Evolutionary conservation across 92 coral and sea anemone genomes (phyloP).

Genomic region (Palythoa grandis): DNA sequence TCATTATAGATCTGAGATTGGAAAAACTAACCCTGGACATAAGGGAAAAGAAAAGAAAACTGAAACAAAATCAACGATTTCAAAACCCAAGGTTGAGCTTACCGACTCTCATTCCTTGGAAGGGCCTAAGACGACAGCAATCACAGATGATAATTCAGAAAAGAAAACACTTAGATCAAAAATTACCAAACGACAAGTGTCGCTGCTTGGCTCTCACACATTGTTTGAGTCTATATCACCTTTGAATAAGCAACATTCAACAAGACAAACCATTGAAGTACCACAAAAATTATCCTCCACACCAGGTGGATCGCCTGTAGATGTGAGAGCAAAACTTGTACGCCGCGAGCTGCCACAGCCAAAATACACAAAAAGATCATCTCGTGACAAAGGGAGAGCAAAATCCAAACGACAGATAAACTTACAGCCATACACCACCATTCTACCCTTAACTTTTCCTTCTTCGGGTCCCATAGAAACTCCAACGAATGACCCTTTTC

Average conservation of each 20-base stretch:
- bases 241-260: constrained; percentile 60
- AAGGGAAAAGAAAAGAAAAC: constrained; percentile 7
- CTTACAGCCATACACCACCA: constrained; percentile 20
- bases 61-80: constrained; percentile 65
- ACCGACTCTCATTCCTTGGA: constrained; percentile 32
- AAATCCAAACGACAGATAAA: constrained; percentile 12
- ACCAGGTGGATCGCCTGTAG: constrained; percentile 59
- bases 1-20: constrained; percentile 78
- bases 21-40: constrained; percentile 29
- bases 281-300: constrained; percentile 72
- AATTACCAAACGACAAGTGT: constrained; percentile 62
- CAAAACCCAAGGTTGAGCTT: constrained; percentile 51
- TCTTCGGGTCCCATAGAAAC: constrained; percentile 41
- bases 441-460: constrained; percentile 45
- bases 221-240: constrained; percentile 71
- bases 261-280: constrained; percentile 66
- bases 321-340: constrained; percentile 34
- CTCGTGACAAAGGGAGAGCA: neutral
- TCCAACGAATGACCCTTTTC: constrained; percentile 27
- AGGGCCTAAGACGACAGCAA: constrained; percentile 62
- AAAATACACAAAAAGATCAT: neutral
- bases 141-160: constrained; percentile 63
- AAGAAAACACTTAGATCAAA: constrained; percentile 63
- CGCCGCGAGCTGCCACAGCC: constrained; percentile 19
- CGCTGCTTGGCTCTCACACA: constrained; percentile 74